Conservation (phyloP, 2,797 vertebrate species). For the Sphenodon punctatus region DNA sequence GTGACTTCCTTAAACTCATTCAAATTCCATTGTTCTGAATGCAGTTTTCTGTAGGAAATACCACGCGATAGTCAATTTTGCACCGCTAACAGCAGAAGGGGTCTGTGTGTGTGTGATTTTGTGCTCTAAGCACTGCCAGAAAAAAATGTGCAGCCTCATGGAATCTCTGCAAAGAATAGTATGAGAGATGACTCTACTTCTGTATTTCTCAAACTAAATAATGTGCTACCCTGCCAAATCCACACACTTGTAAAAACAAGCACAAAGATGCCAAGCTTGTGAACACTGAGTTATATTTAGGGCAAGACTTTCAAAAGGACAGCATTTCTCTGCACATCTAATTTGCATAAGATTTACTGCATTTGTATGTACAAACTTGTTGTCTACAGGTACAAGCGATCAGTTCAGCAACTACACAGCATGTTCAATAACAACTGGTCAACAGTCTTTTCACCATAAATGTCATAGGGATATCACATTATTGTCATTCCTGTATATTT, state of each 20-base stretch:
- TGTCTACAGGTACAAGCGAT: neutral
- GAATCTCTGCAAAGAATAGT: conserved; percentile 44
- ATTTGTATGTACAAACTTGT: neutral
- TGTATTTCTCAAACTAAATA: conserved; percentile 33
- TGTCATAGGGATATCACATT: no score
- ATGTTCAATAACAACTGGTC: neutral
- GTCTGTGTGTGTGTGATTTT: conserved; percentile 40
- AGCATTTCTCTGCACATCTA: neutral
- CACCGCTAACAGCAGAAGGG: conserved; percentile 33
- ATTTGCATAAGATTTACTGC: neutral
- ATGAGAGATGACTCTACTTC: conserved; percentile 16
- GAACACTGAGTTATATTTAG: neutral
- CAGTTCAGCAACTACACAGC: neutral
- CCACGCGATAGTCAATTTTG: conserved; percentile 25
- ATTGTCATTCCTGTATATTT: no score
- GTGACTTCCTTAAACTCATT: conserved; percentile 34
- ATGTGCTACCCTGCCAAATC: neutral
- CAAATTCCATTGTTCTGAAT: conserved; percentile 54
- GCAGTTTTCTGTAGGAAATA: conserved; percentile 54
- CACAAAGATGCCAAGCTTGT: conserved; percentile 16
- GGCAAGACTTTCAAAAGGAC: neutral
- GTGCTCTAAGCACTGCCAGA: conserved; percentile 22
- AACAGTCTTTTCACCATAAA: no score
- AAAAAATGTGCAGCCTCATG: conserved; percentile 28
- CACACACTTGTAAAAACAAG: conserved; percentile 24